phyloP scores from a whole-genome alignment of 2,797 vertebrate species.

The Oryzias sinensis region DNA sequence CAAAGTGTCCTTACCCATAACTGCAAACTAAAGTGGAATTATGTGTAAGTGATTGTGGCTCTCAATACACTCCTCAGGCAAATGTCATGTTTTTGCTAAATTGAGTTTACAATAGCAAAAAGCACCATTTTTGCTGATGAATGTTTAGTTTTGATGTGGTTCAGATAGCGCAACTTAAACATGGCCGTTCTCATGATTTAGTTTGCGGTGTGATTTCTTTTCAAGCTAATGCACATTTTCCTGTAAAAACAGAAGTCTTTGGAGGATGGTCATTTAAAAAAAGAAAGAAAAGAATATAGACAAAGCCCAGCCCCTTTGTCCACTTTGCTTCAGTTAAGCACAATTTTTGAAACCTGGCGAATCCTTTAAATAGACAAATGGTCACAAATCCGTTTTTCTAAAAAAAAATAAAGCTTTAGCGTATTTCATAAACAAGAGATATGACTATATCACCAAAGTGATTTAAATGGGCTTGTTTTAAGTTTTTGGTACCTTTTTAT shows the following conservation, averaged over 20 bases:
- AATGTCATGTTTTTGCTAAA: constrained; percentile 23
- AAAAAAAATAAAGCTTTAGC: no score
- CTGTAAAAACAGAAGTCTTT: background rate
- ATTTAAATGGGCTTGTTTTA: no score
- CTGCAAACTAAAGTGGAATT: constrained; percentile 19
- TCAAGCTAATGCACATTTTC: background rate
- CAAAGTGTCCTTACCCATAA: constrained; percentile 29
- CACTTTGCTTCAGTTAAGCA: background rate
- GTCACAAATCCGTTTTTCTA: no score
- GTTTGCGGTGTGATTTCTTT: background rate
- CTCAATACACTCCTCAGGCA: no score
- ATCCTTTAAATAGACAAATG: no score
- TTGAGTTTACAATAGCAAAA: constrained; percentile 44
- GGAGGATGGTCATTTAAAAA: no score
- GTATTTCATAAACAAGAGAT: no score
- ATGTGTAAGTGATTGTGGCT: constrained; percentile 1
- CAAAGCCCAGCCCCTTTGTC: background rate
- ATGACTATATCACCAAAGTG: no score
- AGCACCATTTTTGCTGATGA: constrained; percentile 15
- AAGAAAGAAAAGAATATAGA: background rate
- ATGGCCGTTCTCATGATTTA: background rate
- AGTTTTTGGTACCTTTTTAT: no score
- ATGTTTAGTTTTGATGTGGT: constrained; percentile 29
- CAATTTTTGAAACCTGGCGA: background rate
- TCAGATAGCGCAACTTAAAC: constrained; percentile 1